A percentile compares a stretch with the other conserved stretches of the same genome.
phyloP scores from a whole-genome alignment of 2,113 vertebrate genomes.

The Donacobius atricapilla region DNA sequence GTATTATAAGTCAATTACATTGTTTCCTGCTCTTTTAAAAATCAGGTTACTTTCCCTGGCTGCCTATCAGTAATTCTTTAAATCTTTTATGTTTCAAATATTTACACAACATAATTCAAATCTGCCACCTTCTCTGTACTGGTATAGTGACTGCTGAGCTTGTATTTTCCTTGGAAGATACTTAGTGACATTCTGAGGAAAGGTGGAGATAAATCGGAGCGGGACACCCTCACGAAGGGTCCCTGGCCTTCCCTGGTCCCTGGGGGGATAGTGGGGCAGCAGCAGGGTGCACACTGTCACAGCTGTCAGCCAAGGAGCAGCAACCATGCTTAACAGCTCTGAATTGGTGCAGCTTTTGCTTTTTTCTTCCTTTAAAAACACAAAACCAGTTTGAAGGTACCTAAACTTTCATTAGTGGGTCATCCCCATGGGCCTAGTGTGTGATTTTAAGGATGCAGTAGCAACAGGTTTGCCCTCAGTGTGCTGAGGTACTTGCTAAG shows the following conservation, averaged over 20 bases:
- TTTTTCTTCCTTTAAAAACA: background rate
- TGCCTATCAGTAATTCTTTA: background rate
- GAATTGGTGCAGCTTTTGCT: background rate
- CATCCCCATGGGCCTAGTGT: fast-evolving
- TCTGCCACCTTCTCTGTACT: background rate
- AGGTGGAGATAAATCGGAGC: background rate
- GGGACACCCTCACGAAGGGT: fast-evolving
- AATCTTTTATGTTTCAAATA: background rate
- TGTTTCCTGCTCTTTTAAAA: background rate
- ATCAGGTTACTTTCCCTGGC: background rate
- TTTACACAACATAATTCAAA: background rate
- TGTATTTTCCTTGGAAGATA: background rate
- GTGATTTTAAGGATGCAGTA: background rate
- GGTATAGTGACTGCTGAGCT: background rate
- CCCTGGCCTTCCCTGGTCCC: no score
- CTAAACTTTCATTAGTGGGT: background rate
- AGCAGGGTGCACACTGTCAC: fast-evolving
- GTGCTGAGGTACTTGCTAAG: background rate
- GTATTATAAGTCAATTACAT: background rate
- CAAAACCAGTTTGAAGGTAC: background rate
- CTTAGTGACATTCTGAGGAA: background rate
- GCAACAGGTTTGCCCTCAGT: background rate
- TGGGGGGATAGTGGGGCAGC: fast-evolving
- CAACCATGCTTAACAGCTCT: background rate
- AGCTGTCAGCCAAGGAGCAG: background rate